phyloP scores from a whole-genome alignment of 35 echinoderm and acorn worm species.

The Apostichopus californicus region DNA sequence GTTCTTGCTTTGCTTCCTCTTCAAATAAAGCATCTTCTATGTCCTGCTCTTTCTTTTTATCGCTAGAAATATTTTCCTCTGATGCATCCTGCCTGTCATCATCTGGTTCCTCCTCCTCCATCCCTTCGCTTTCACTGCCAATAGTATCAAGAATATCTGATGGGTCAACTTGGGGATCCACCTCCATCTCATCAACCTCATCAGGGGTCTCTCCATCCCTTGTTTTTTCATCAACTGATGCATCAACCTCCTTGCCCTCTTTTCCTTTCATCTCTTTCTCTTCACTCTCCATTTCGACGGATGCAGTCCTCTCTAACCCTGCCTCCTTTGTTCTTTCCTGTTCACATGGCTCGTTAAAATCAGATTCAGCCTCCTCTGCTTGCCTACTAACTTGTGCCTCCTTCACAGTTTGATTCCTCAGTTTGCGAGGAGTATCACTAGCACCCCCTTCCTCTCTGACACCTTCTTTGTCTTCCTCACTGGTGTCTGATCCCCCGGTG shows the following conservation, averaged over 20 bases:
- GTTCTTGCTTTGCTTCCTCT: no score
- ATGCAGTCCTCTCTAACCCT: not conserved
- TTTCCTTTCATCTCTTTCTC: not conserved
- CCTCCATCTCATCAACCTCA: not conserved
- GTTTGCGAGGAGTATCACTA: not conserved
- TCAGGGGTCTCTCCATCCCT: not conserved
- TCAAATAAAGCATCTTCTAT: not conserved
- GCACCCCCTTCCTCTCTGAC: not conserved
- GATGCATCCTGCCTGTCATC: not conserved
- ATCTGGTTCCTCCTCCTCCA: not conserved
- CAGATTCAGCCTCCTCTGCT: not conserved
- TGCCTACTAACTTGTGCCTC: not conserved
- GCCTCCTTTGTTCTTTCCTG: not conserved
- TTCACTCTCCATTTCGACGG: not conserved
- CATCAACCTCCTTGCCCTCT: not conserved
- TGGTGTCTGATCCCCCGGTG: not conserved
- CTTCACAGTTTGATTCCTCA: not conserved
- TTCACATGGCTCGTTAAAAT: conserved; percentile 2
- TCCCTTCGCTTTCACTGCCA: not conserved
- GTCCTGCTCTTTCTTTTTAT: not conserved
- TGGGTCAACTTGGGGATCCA: not conserved
- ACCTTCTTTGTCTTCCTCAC: not conserved
- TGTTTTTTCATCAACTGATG: not conserved
- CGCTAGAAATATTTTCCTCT: not conserved
- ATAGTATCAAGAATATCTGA: not conserved